Percentiles rank a stretch among this genome's conserved stretches.
Evolutionary conservation across 2,113 vertebrate species (phyloP).

Genomic region (Vicugna pacos): DNA sequence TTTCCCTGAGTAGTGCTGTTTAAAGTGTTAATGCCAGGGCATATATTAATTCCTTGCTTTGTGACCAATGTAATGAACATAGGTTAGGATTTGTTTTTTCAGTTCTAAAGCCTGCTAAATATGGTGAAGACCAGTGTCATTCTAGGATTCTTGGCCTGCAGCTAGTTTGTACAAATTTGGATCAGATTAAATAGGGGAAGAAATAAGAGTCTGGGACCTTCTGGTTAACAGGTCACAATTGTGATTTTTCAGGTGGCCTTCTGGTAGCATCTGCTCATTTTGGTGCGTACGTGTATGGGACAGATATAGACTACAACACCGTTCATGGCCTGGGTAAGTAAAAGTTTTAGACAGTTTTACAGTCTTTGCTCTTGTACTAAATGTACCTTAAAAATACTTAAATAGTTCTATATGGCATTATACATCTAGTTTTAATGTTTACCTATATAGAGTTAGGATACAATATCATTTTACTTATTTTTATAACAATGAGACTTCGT

Average conservation of each 20-base stretch:
- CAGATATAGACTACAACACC: slow-evolving; percentile 98
- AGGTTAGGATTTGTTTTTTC: background rate
- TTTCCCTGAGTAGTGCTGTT: background rate
- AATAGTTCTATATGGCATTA: background rate
- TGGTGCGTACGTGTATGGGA: slow-evolving; percentile 96
- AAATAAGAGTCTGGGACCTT: background rate
- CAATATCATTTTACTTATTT: background rate
- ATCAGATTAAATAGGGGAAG: background rate
- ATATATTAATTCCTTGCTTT: background rate
- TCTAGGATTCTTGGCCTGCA: background rate
- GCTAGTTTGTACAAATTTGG: slow-evolving; percentile 28
- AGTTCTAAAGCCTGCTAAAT: background rate
- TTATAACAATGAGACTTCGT: background rate
- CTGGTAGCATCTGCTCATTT: slow-evolving; percentile 97
- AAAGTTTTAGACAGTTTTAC: background rate
- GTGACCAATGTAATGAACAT: background rate
- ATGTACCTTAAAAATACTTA: background rate
- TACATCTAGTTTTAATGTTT: slow-evolving; percentile 8
- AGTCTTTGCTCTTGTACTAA: background rate
- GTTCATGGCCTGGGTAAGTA: slow-evolving; percentile 95
- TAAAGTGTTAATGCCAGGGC: background rate
- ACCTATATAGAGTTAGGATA: background rate
- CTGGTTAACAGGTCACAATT: background rate
- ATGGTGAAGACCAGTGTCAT: background rate
- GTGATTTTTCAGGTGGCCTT: slow-evolving; percentile 91